Evolutionary conservation across 1,140 invertebrate genomes (phyloP).

Genomic region (Saccostrea glomerata): DNA sequence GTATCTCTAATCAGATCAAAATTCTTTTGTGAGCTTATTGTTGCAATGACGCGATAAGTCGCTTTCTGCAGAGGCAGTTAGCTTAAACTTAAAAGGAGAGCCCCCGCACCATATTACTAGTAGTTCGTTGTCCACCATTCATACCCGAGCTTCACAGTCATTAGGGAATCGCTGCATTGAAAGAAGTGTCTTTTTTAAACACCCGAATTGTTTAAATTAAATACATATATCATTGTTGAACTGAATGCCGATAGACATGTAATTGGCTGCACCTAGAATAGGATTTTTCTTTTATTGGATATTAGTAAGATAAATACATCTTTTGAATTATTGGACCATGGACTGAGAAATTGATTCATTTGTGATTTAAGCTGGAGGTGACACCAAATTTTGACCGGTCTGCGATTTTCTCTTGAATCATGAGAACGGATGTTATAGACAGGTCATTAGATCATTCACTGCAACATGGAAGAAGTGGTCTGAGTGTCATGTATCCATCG

Average conservation of each 20-base stretch:
- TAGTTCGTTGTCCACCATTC: background rate
- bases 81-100: conserved; percentile 19
- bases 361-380: background rate
- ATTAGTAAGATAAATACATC: conserved; percentile 2
- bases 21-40: conserved; percentile 28
- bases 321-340: background rate
- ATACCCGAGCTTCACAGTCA: background rate
- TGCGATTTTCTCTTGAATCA: background rate
- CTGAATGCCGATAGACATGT: background rate
- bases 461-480: background rate
- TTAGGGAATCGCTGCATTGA: background rate
- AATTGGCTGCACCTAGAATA: conserved; percentile 13
- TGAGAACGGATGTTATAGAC: conserved; percentile 10
- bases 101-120: background rate
- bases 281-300: conserved; percentile 4
- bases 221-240: conserved; percentile 16
- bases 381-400: background rate
- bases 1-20: conserved; percentile 36
- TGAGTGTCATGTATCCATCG: background rate
- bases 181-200: background rate
- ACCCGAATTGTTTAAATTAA: conserved; percentile 21
- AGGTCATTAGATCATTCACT: background rate
- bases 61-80: conserved; percentile 33
- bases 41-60: conserved; percentile 27
- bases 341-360: background rate